Base-by-base conservation (phyloP, 2,888 invertebrate species). In the Acanthacorydalis orientalis region DNA sequence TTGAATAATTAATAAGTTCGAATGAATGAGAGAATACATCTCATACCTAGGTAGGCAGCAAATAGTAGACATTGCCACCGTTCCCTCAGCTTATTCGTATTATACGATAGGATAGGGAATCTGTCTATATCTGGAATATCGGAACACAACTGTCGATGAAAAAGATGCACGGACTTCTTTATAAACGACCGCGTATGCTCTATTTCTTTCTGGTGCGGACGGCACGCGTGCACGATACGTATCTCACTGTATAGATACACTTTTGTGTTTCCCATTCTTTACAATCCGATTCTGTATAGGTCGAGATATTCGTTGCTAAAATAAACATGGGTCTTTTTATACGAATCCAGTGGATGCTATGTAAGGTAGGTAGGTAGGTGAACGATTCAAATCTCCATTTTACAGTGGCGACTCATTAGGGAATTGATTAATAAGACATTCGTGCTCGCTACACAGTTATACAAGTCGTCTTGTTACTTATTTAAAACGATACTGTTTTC, bases 1-100 rank as follows among this genome's bases (percentile, higher is more conserved):
- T 15, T 47, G 47, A 47, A 47, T 47, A 43, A 47, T 47, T 47
- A 47, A 47, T 47, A 47, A 23, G 47, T 47, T 47, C 42, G 42
- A 47, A 47, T 47, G 47, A 47, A 47, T 47, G 37, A 40, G 37
- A 40, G 40, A 40, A 40, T 31, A 31, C n/a, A 31, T 42, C 42
- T 23, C 42, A 37, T 41, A 41, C 10, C 16, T 23, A 31, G 23
- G 42, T 23, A 23, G 23, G 23, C 23, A 23, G 23, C 23, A 23
- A 23, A 23, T 23, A 23, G 23, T 23, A 23, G 23, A 23, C 23
- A 23, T 6, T 23, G 23, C 23, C 23, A 23, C 23, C 23, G 6
- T 23, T 23, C 23, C 23, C 23, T 23, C 23, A 23, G 23, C 23
- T 23, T 23, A 23, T 23, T 23, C 23, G 23, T 23, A 23, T 23